Conservation (phyloP, 2,888 invertebrate genomes). For the Diabrotica balteata region DNA sequence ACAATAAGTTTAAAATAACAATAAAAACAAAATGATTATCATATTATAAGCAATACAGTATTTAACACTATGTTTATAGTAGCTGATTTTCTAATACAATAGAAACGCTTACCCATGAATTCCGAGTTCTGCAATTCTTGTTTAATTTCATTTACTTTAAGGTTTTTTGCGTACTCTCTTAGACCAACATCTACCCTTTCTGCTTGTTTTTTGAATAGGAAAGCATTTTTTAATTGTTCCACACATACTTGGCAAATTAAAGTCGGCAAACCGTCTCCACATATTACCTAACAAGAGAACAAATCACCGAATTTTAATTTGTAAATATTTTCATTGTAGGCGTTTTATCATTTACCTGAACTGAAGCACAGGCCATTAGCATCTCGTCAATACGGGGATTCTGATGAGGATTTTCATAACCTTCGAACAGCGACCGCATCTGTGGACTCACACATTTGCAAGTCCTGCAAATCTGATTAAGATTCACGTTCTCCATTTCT, state of each 20-base stretch:
- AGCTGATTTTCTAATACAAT: neutral
- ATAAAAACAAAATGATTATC: too few relatives aligned
- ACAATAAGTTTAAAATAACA: too few relatives aligned
- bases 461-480: constrained; percentile 57
- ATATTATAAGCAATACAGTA: too few relatives aligned
- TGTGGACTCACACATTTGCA: constrained; percentile 55
- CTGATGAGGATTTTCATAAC: constrained; percentile 49
- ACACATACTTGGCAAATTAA: constrained; percentile 56
- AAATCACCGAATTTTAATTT: constrained; percentile 26
- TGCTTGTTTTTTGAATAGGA: constrained; percentile 56
- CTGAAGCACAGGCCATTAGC: constrained; percentile 61
- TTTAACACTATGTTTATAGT: too few relatives aligned
- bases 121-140: constrained; percentile 50
- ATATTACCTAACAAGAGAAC: constrained; percentile 52
- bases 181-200: constrained; percentile 54
- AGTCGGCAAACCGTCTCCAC: constrained; percentile 56
- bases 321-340: constrained; percentile 33
- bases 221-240: constrained; percentile 53
- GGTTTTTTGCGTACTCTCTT: constrained; percentile 51
- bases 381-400: constrained; percentile 61
- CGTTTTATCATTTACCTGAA: constrained; percentile 55
- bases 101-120: constrained; percentile 44
- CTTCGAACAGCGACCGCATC: constrained; percentile 56
- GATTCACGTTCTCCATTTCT: constrained; percentile 51
- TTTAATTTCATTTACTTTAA: constrained; percentile 50